Conservation (phyloP, 2,113 vertebrate genomes). For the Chaenocephalus aceratus region DNA sequence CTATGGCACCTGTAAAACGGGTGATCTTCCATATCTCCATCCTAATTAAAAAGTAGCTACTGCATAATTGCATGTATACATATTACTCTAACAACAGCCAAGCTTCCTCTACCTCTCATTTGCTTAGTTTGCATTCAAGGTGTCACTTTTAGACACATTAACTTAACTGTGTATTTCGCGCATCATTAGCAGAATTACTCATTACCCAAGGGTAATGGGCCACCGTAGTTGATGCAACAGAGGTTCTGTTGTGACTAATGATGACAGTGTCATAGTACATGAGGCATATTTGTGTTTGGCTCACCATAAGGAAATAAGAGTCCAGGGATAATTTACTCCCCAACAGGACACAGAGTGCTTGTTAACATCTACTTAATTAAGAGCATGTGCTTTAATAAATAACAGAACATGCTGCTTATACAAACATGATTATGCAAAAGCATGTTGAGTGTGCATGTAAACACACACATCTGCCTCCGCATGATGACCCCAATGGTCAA, state of each 20-base stretch:
- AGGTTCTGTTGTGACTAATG: slow-evolving; percentile 69
- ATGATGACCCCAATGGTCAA: not conserved
- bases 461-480: not conserved
- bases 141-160: slow-evolving; percentile 57
- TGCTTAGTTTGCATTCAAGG: slow-evolving; percentile 56
- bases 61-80: slow-evolving; percentile 1
- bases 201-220: slow-evolving; percentile 65
- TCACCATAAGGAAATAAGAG: slow-evolving; percentile 39
- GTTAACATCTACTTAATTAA: slow-evolving; percentile 64
- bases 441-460: slow-evolving; percentile 7
- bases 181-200: slow-evolving; percentile 74
- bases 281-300: slow-evolving; percentile 54
- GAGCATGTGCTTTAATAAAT: slow-evolving; percentile 35
- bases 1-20: not conserved
- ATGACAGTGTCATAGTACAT: slow-evolving; percentile 58
- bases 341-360: slow-evolving; percentile 44
- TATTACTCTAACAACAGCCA: slow-evolving; percentile 1
- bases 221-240: slow-evolving; percentile 47
- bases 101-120: slow-evolving; percentile 13
- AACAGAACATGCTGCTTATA: slow-evolving; percentile 13
- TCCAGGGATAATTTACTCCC: slow-evolving; percentile 57
- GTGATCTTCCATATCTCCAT: not conserved
- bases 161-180: slow-evolving; percentile 47
- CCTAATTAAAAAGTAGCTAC: not conserved
- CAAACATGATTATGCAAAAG: slow-evolving; percentile 18